Conservation (phyloP, 2,797 vertebrate species). For the Myoxocephalus aenaeus region DNA sequence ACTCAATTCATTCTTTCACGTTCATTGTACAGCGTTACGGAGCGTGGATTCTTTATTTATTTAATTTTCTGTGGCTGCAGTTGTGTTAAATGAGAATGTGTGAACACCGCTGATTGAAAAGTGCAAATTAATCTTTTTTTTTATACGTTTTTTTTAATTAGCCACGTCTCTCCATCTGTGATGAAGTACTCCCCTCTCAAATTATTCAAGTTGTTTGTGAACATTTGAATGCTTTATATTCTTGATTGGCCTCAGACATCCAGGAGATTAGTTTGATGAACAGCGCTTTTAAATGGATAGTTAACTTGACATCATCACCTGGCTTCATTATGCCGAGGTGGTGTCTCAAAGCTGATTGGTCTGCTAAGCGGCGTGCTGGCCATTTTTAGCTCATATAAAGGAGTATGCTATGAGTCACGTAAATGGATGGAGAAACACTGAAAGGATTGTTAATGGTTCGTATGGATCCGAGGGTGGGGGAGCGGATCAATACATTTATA, state of each 20-base stretch:
- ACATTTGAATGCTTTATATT: constrained; percentile 28
- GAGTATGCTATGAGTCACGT: constrained; percentile 61
- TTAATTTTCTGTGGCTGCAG: constrained; percentile 6
- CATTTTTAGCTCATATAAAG: constrained; percentile 49
- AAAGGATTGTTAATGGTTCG: constrained; percentile 73
- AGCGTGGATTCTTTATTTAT: not conserved
- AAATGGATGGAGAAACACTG: constrained; percentile 70
- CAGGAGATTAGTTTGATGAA: constrained; percentile 40
- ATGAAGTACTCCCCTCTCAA: constrained; percentile 15
- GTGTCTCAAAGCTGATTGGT: constrained; percentile 28
- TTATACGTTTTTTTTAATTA: constrained; percentile 30
- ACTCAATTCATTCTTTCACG: constrained; percentile 61
- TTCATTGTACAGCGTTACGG: constrained; percentile 46
- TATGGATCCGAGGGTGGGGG: constrained; percentile 65
- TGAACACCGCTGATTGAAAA: constrained; percentile 48
- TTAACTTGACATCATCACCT: constrained; percentile 48
- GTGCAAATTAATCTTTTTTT: constrained; percentile 45
- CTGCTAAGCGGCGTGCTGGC: constrained; percentile 19
- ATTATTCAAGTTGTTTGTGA: constrained; percentile 34
- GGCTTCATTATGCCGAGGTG: constrained; percentile 37
- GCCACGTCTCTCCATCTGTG: constrained; percentile 11
- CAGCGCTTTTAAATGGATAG: constrained; percentile 22
- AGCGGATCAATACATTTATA: constrained; percentile 75
- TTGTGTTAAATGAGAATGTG: constrained; percentile 39
- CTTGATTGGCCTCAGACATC: constrained; percentile 8